Evolutionary conservation across 2,797 vertebrate genomes (phyloP), one percentile per base, ranked within the genome.

Genomic region (Coregonus suidteri): DNA sequence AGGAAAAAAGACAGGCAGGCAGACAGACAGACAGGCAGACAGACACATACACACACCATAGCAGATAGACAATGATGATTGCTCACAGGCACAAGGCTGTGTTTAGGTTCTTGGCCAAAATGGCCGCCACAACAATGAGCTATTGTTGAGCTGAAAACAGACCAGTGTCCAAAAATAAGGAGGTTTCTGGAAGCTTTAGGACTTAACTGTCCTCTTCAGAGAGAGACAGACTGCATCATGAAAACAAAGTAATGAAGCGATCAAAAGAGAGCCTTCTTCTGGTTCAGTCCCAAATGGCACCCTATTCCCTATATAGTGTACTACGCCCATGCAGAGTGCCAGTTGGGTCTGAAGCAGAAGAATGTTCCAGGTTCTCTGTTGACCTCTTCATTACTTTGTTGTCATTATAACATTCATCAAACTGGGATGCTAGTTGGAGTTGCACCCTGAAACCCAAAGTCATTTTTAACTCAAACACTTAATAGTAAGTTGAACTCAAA

Each of bases 41-140:
- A 37, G n/a, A 25, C 25, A 25, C 25, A 25, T 25, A 25, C 25
- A 25, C 25, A 20, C 25, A 25, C 25, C 25, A 13, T 35, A 67
- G 25, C 4, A 15, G 30, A 15, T 31, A 14, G 65, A 35, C 25
- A 30, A 67, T 67, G 34, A 30, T 67, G 65, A 67, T 34, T 2
- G 31, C 65, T 67, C 65, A 67, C 25, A 30, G 25, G 15, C 30
- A 67, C 15, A 15, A 16, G 54, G 54, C 6, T 56, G 13, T 4
- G 54, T 16, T 56, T 56, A 4, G 14, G 13, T 6, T 56, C 31
- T 30, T 67, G 25, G 34, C 65, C 65, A 30, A 67, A 67, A 67
- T 67, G 34, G 65, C 20, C 13, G 6, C 65, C 65, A 67, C 65
- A 15, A 67, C 65, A 67, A 67, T 68, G 34, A 68, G 11, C 66